A percentile compares a stretch with the other conserved stretches of the same genome.
phyloP scores from a whole-genome alignment of 1,140 invertebrate genomes.

The Lasioglossum baleicum region DNA sequence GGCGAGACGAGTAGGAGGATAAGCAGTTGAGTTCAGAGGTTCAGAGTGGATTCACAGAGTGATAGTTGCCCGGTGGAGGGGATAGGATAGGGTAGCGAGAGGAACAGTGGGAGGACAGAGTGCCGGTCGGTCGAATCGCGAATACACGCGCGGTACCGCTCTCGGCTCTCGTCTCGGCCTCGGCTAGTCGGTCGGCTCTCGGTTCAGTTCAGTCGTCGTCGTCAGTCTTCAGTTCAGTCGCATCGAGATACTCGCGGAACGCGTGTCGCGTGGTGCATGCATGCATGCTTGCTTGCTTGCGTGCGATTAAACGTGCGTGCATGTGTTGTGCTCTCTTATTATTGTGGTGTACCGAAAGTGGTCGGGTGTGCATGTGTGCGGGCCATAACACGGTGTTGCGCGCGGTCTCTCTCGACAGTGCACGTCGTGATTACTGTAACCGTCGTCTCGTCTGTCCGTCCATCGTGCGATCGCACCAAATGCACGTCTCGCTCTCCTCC shows the following conservation, averaged over 20 bases:
- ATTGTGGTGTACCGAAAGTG: slow-evolving; percentile 49
- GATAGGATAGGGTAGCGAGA: slow-evolving; percentile 17
- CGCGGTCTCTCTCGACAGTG: slow-evolving; percentile 36
- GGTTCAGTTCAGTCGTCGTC: too few species aligned
- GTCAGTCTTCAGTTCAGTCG: slow-evolving; percentile 57
- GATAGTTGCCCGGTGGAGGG: slow-evolving; percentile 3
- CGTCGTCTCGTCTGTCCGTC: slow-evolving; percentile 39
- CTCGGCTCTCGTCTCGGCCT: not conserved
- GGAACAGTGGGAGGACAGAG: slow-evolving; percentile 28
- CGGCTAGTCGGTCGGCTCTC: not conserved
- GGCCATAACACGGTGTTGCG: slow-evolving; percentile 40
- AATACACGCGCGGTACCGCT: slow-evolving; percentile 5
- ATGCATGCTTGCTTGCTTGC: slow-evolving; percentile 56
- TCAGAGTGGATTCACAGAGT: not conserved
- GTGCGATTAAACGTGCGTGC: slow-evolving; percentile 51
- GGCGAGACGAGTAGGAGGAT: slow-evolving; percentile 5
- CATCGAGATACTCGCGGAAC: slow-evolving; percentile 59
- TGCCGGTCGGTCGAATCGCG: slow-evolving; percentile 37
- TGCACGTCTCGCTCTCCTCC: slow-evolving; percentile 50
- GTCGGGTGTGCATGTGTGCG: slow-evolving; percentile 54
- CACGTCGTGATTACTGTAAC: slow-evolving; percentile 48
- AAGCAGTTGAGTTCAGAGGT: not conserved
- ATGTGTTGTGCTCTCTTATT: slow-evolving; percentile 47
- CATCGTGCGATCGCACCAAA: slow-evolving; percentile 44
- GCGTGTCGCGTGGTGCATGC: slow-evolving; percentile 50